Evolutionary conservation across 2,113 vertebrate species (phyloP).

Genomic region (Campylomormyrus tamandua): DNA sequence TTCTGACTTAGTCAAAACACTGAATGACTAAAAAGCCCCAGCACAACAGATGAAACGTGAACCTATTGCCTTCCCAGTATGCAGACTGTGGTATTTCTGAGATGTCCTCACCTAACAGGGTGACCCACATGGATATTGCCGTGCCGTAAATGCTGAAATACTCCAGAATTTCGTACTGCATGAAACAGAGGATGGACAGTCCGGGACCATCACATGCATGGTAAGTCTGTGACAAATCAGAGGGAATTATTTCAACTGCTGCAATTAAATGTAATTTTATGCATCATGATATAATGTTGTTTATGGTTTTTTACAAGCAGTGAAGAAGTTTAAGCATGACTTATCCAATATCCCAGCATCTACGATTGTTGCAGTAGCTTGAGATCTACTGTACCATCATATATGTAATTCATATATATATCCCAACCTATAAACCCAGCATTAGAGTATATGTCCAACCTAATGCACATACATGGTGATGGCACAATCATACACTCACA

Average conservation of each 20-base stretch:
- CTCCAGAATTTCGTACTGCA: slow-evolving; percentile 83
- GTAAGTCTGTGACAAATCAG: slow-evolving; percentile 53
- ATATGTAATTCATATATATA: background rate
- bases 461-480: background rate
- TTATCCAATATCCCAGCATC: background rate
- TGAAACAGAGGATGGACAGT: slow-evolving; percentile 80
- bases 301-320: background rate
- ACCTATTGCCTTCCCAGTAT: background rate
- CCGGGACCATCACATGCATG: slow-evolving; percentile 80
- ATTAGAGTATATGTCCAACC: background rate
- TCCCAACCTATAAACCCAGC: background rate
- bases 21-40: background rate
- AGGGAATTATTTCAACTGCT: background rate
- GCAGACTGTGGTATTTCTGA: background rate
- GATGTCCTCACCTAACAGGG: slow-evolving; percentile 73
- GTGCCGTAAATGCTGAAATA: slow-evolving; percentile 90
- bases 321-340: background rate
- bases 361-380: background rate
- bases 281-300: background rate
- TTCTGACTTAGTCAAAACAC: background rate
- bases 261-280: background rate
- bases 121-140: slow-evolving; percentile 94
- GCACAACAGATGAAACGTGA: background rate
- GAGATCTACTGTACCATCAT: background rate
- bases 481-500: background rate